Evolutionary conservation across 2,113 vertebrate genomes (phyloP), one percentile per base, ranked within the genome.

Genomic region (Anguilla japonica): DNA sequence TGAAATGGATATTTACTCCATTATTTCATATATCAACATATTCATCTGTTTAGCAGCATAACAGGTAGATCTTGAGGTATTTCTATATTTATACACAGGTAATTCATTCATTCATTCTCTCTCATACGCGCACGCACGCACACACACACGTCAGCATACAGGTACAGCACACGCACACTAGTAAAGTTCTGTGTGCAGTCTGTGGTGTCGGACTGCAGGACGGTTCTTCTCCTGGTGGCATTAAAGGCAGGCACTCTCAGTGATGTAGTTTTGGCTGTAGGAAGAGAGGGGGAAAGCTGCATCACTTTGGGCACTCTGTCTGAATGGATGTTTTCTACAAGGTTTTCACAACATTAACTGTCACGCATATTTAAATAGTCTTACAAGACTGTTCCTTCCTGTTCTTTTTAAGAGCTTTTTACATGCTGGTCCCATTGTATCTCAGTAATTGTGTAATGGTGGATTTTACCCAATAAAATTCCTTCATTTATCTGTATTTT

Each of bases 191-290:
- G 92, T 90, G 85, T 90, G 81, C 90, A 91, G 93, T 92, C 90
- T 84, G 71, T 56, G 2, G 50, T 3, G 50, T 13, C 50, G 91
- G 83, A 91, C 88, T 90, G 91, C 89, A 88, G 86, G 75, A 84
- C 93, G 92, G 91, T 94, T 91, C 91, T 90, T 90, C 91, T 91
- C 86, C 89, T 90, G 88, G 92, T 94, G 94, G 94, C 92, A 94
- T 92, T 91, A 93, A 93, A 93, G 93, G 94, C 93, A 94, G 93
- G 94, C 93, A 95, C 94, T 92, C 91, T 95, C 93, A 96, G 94
- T 95, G 95, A 94, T 95, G 95, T 93, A 96, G 91, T 95, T 96
- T 96, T 95, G 95, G 95, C 95, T 96, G 94, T 88, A 86, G 50
- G 89, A 20, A 88, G 81, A 88, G 93, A 29, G 89, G 50, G 50